Evolutionary conservation across 1,140 invertebrate genomes (phyloP).

Genomic region (Drosophila ohnishii): DNA sequence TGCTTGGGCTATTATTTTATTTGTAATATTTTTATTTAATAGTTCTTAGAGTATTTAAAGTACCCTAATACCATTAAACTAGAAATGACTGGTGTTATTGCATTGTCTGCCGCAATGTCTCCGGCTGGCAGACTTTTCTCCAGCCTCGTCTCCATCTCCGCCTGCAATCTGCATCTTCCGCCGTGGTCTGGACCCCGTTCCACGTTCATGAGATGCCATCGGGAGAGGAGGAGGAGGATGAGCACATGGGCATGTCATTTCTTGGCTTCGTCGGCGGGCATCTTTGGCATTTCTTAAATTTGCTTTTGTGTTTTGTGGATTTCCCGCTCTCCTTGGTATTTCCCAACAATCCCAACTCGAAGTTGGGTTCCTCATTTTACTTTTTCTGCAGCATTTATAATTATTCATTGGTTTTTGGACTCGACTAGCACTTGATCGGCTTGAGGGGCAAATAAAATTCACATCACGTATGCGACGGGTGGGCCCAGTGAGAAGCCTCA

Average conservation of each 20-base stretch:
- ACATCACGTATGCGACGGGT: slow-evolving; percentile 66
- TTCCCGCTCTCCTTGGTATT: slow-evolving; percentile 41
- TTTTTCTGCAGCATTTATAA: slow-evolving; percentile 63
- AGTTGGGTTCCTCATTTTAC: slow-evolving; percentile 74
- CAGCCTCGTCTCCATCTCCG: slow-evolving; percentile 22
- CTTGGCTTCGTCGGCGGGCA: slow-evolving; percentile 68
- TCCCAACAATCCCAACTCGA: slow-evolving; percentile 42
- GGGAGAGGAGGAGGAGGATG: slow-evolving; percentile 14
- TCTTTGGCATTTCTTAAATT: slow-evolving; percentile 75
- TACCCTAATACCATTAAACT: background rate
- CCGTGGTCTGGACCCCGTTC: slow-evolving; percentile 35
- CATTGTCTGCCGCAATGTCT: slow-evolving; percentile 77
- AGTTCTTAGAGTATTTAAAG: slow-evolving; percentile 6
- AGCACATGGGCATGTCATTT: slow-evolving; percentile 74
- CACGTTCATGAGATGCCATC: slow-evolving; percentile 33
- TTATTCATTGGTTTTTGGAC: slow-evolving; percentile 46
- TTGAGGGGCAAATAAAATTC: slow-evolving; percentile 7
- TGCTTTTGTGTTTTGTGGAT: slow-evolving; percentile 33
- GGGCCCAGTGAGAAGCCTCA: slow-evolving; percentile 8
- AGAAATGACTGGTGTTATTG: slow-evolving; percentile 54
- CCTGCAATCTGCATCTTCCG: slow-evolving; percentile 25
- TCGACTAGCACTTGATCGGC: slow-evolving; percentile 8
- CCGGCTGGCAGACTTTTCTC: slow-evolving; percentile 57
- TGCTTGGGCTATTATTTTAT: background rate
- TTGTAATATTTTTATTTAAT: background rate